Evolutionary conservation across 2,888 invertebrate species (phyloP).

Genomic region (Epinotia ramella): DNA sequence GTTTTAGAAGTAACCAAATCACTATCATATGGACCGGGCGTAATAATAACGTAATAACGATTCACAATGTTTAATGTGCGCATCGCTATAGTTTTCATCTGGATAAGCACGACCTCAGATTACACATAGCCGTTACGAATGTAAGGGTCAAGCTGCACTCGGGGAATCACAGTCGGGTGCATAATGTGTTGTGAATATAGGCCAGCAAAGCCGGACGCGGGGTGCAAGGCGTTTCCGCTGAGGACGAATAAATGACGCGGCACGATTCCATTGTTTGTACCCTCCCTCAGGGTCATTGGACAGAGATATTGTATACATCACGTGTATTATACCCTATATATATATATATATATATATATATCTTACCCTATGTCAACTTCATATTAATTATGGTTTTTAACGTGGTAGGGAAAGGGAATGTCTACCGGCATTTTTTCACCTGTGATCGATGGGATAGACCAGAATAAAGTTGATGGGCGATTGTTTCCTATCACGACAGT

Average conservation of each 20-base stretch:
- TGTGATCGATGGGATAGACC: too few relatives aligned
- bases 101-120: not conserved
- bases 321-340: not conserved
- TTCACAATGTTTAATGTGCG: not conserved
- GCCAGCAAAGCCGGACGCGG: constrained; percentile 73
- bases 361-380: not conserved
- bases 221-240: constrained; percentile 46
- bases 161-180: not conserved
- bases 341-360: not conserved
- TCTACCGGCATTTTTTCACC: too few relatives aligned
- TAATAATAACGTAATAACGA: too few relatives aligned
- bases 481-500: too few relatives aligned
- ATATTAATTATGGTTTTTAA: not conserved
- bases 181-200: not conserved
- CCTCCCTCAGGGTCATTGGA: constrained; percentile 68
- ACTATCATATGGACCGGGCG: constrained; percentile 52
- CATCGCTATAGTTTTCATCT: not conserved
- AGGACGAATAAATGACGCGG: constrained; percentile 72
- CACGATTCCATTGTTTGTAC: constrained; percentile 61
- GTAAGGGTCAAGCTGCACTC: not conserved
- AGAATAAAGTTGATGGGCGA: too few relatives aligned
- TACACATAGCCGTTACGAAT: not conserved
- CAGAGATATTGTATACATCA: constrained; percentile 52
- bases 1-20: not conserved
- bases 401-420: not conserved